Conservation (phyloP, 2,888 invertebrate genomes). For the Phalera bucephala region DNA sequence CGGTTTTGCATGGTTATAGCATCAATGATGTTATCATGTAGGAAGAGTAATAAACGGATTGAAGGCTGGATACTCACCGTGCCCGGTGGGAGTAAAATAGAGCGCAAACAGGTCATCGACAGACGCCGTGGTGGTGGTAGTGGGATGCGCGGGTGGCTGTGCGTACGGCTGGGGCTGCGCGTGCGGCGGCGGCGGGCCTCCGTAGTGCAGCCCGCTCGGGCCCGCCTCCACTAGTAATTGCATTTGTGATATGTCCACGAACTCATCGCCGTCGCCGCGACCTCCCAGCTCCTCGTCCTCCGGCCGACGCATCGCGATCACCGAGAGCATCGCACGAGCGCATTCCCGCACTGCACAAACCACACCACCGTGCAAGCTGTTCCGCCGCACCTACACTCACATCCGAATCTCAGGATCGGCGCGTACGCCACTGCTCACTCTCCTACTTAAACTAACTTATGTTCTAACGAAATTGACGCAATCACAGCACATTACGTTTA, state of each 20-base stretch:
- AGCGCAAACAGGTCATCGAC: constrained; percentile 90
- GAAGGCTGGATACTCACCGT: constrained; percentile 72
- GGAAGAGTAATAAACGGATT: constrained; percentile 6
- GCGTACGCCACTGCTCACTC: constrained; percentile 36
- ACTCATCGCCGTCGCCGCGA: constrained; percentile 86
- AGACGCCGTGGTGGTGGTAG: constrained; percentile 80
- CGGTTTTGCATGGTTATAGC: constrained; percentile 26
- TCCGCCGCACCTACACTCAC: constrained; percentile 46
- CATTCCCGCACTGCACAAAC: constrained; percentile 69
- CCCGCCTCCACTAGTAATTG: constrained; percentile 87
- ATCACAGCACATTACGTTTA: constrained; percentile 76
- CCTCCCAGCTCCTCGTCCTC: constrained; percentile 84
- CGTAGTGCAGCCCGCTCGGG: constrained; percentile 77
- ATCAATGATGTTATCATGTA: constrained; percentile 8
- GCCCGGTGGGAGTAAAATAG: constrained; percentile 86
- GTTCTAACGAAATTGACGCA: constrained; percentile 67
- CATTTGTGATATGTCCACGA: constrained; percentile 92
- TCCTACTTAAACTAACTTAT: constrained; percentile 53
- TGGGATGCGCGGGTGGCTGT: constrained; percentile 58
- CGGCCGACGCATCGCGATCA: constrained; percentile 91
- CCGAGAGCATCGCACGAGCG: constrained; percentile 81
- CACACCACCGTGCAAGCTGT: constrained; percentile 52
- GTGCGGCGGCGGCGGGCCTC: constrained; percentile 72
- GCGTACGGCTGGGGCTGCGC: constrained; percentile 72
- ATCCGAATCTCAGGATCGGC: constrained; percentile 37